phyloP scores from a whole-genome alignment of 2,113 vertebrate species.

The Otis tarda region DNA sequence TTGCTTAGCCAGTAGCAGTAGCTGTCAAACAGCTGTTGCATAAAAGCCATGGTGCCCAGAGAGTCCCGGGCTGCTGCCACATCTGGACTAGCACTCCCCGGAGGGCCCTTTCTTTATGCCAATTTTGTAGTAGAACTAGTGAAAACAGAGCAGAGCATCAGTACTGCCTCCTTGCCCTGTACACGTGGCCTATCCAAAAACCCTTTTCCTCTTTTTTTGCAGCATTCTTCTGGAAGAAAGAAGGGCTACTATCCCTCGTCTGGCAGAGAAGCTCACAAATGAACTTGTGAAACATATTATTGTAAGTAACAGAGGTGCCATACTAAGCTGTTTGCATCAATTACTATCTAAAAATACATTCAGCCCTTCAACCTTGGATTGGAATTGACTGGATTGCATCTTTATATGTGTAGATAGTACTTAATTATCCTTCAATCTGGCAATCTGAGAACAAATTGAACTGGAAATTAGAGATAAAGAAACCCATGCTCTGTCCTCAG shows the following conservation, averaged over 20 bases:
- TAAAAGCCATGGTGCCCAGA: background rate
- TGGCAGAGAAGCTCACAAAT: constrained; percentile 69
- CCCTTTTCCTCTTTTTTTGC: background rate
- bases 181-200: background rate
- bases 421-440: background rate
- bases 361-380: background rate
- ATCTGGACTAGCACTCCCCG: background rate
- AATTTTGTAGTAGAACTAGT: background rate
- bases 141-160: background rate
- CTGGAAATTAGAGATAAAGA: background rate
- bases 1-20: background rate
- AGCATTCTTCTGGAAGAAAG: constrained; percentile 59
- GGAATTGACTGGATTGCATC: background rate
- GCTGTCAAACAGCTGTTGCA: background rate
- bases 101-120: background rate
- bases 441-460: background rate
- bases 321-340: background rate
- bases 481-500: background rate
- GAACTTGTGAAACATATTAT: constrained; percentile 72
- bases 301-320: constrained; percentile 50
- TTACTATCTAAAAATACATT: background rate
- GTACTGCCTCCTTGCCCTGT: background rate
- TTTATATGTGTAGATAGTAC: background rate
- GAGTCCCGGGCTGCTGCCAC: background rate
- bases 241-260: constrained; percentile 62